A percentile compares a stretch with the other conserved stretches of the same genome.
These are phyloP conservation scores for Prionace glauca DNA, from an alignment of 2,797 vertebrate species.

Conservation along the genomic window DNA sequence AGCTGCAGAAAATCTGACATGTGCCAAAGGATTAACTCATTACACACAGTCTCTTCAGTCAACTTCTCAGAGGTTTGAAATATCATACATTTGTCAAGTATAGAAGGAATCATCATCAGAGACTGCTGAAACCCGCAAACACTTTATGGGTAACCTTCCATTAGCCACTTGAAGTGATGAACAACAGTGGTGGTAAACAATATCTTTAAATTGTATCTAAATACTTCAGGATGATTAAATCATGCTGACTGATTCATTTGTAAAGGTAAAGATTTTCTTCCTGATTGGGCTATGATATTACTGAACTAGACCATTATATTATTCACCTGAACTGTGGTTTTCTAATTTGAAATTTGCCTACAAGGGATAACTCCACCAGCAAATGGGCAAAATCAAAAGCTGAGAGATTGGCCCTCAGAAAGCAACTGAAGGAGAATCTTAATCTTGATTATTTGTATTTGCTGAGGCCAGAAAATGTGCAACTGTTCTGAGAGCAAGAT, in stretches of 20 bases:
- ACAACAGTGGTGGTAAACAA: not conserved
- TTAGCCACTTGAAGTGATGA: not conserved
- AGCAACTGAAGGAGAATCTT: not conserved
- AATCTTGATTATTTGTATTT: not conserved
- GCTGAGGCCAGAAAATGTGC: not conserved
- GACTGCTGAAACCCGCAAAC: conserved; percentile 43
- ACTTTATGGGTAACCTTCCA: not conserved
- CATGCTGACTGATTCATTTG: not conserved
- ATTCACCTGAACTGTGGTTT: not conserved
- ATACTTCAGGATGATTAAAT: not conserved
- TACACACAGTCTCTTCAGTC: conserved; percentile 56
- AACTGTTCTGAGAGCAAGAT: no score
- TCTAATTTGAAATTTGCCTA: not conserved
- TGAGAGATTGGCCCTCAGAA: not conserved
- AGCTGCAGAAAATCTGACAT: not conserved
- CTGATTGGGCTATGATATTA: not conserved
- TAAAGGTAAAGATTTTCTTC: not conserved
- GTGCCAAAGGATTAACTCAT: not conserved
- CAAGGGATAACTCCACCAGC: not conserved
- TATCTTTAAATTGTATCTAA: not conserved
- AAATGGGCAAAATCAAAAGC: not conserved
- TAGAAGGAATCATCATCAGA: conserved; percentile 54
- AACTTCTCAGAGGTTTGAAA: conserved; percentile 65
- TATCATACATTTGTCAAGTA: conserved; percentile 52
- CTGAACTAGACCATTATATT: not conserved